Percentiles rank a stretch among this genome's conserved stretches.
Conservation (phyloP, 2,797 vertebrate species). For the Gymnopithys bicolor region DNA sequence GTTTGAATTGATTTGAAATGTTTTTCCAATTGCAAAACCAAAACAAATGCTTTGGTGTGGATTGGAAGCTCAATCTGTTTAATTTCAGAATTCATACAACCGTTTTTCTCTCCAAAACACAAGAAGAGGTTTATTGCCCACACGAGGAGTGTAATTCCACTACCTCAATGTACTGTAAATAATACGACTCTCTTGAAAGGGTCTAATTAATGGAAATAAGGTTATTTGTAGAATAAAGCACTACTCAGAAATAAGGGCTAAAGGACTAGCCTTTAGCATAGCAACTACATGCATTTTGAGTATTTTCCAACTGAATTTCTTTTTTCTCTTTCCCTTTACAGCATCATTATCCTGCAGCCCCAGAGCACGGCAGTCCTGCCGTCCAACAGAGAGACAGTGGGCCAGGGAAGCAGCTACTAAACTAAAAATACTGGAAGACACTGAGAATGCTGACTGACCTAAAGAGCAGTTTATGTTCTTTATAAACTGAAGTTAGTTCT, state of each 20-base stretch:
- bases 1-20: not conserved
- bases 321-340: not conserved
- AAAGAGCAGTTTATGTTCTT: not conserved
- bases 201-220: not conserved
- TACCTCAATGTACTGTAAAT: not conserved
- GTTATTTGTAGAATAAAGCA: not conserved
- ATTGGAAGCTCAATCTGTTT: not conserved
- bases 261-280: not conserved
- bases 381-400: not conserved
- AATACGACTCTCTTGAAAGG: not conserved
- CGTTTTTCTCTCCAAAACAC: not conserved
- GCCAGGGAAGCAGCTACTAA: not conserved
- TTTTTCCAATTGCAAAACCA: not conserved
- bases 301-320: not conserved
- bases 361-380: not conserved
- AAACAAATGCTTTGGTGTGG: not conserved
- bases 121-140: not conserved
- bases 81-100: not conserved
- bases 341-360: not conserved
- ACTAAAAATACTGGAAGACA: not conserved
- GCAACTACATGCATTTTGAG: not conserved
- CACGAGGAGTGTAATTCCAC: not conserved
- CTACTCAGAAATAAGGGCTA: not conserved
- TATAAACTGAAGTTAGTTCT: not conserved
- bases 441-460: not conserved